phyloP scores from a whole-genome alignment of 2,888 invertebrate genomes.

The Iphiclides podalirius region DNA sequence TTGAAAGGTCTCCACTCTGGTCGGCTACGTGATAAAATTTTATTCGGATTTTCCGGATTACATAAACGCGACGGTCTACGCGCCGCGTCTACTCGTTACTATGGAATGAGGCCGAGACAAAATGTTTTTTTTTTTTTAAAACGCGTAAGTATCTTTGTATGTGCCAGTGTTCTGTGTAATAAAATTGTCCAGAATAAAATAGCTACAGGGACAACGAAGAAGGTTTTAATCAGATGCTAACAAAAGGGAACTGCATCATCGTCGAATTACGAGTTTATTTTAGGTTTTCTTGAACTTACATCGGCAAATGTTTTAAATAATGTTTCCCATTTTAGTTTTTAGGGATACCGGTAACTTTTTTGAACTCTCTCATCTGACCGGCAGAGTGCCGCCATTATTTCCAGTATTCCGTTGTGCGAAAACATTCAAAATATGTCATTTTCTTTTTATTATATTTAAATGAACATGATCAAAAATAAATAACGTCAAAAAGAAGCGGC shows the following conservation, averaged over 20 bases:
- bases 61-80: constrained; percentile 61
- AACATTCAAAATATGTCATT: too few species aligned
- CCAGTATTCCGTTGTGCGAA: too few species aligned
- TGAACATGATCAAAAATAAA: too few species aligned
- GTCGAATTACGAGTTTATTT: too few species aligned
- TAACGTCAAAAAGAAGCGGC: too few species aligned
- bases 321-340: too few species aligned
- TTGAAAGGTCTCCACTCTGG: constrained; percentile 57
- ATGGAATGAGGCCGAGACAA: not conserved
- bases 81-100: constrained; percentile 15
- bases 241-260: not conserved
- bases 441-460: too few species aligned
- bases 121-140: not conserved
- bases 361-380: too few species aligned
- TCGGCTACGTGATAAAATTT: constrained; percentile 75
- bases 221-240: not conserved
- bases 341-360: too few species aligned
- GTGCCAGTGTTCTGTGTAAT: not conserved
- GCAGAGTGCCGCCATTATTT: too few species aligned
- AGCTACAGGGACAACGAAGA: not conserved
- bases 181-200: not conserved
- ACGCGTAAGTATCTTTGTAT: not conserved
- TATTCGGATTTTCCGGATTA: constrained; percentile 73
- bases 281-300: too few species aligned
- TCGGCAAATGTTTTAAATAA: too few species aligned